Evolutionary conservation across 2,797 vertebrate species (phyloP), one percentile per base, ranked within the genome.

Genomic region (Apodemus agrarius): DNA sequence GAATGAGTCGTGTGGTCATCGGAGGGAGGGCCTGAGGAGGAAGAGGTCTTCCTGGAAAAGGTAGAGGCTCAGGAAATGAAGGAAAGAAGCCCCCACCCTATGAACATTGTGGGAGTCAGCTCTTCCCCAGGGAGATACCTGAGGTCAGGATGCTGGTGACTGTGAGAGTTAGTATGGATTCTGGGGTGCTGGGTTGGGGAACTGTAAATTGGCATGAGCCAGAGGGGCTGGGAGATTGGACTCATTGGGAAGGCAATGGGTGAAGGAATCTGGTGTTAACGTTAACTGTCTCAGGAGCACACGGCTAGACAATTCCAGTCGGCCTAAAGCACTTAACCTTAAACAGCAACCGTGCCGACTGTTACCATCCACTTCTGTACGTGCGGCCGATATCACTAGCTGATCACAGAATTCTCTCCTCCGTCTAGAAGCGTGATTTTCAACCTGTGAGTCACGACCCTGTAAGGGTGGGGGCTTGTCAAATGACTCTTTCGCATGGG

Each of bases 11-110:
- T 46, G 13, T 17, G 83, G 24, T 57, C 52, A 49, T 37, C 34
- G 65, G 29, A 76, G n/a, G 76, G 19, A 61, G 65, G 40, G 81
- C 4, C 22, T 3, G 24, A 26, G 81, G 94, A 49, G 63, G 61
- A 67, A 69, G 34, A 46, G 21, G 3, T 88, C 83, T 97, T 92
- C 75, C 86, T 89, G 87, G 87, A 96, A 57, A 82, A 87, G 74
- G 54, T 79, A 34, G 54, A 74, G 67, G 40, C 34, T 90, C 52
- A 43, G 90, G 79, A 80, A 91, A 69, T 69, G 54, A 89, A 40
- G 75, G 59, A 52, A 79, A n/a, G 43, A 52, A 80, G 43, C 52
- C 61, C 40, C 46, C 34, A 67, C 21, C 34, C 46, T 8, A 63
- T 2, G 43, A 43, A 21, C 43, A 57, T 74, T 16, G 34, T 90